Percentiles rank a stretch among this genome's conserved stretches.
Conservation (phyloP, 2,888 invertebrate genomes). For the Meliscaeva auricollis region DNA sequence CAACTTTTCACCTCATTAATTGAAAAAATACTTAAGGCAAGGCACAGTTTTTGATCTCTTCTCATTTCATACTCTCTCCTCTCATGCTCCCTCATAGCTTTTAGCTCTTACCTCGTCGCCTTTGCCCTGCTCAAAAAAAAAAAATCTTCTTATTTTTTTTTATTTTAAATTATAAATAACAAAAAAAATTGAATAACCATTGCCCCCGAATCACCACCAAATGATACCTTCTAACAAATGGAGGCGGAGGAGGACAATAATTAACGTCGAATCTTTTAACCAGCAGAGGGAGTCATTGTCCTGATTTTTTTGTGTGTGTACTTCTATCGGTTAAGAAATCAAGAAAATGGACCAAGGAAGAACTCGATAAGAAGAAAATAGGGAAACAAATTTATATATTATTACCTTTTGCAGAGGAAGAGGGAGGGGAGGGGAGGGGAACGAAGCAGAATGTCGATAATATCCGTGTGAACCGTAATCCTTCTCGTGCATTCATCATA, state of each 20-base stretch:
- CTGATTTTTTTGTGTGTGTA: background rate
- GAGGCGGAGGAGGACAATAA: too few relatives aligned
- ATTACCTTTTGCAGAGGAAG: slow-evolving; percentile 17
- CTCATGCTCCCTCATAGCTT: too few relatives aligned
- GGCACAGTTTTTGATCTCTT: slow-evolving; percentile 30
- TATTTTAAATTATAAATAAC: background rate
- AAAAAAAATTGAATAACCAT: too few relatives aligned
- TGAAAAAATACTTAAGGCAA: slow-evolving; percentile 52
- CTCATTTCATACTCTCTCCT: background rate
- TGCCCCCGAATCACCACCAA: too few relatives aligned
- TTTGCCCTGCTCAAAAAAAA: too few relatives aligned
- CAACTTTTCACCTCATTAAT: slow-evolving; percentile 59
- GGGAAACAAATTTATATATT: background rate
- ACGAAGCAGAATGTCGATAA: slow-evolving; percentile 53
- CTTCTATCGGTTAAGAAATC: too few relatives aligned
- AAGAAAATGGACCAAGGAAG: too few relatives aligned
- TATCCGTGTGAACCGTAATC: slow-evolving; percentile 7
- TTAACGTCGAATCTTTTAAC: background rate
- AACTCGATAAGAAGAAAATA: too few relatives aligned
- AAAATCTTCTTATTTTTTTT: too few relatives aligned
- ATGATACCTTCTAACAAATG: too few relatives aligned
- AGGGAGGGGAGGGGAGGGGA: too few relatives aligned
- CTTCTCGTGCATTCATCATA: slow-evolving; percentile 18
- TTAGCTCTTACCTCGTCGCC: too few relatives aligned
- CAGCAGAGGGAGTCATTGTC: background rate